phyloP scores from a whole-genome alignment of 2,888 invertebrate species.

The Trachelus tabidus region DNA sequence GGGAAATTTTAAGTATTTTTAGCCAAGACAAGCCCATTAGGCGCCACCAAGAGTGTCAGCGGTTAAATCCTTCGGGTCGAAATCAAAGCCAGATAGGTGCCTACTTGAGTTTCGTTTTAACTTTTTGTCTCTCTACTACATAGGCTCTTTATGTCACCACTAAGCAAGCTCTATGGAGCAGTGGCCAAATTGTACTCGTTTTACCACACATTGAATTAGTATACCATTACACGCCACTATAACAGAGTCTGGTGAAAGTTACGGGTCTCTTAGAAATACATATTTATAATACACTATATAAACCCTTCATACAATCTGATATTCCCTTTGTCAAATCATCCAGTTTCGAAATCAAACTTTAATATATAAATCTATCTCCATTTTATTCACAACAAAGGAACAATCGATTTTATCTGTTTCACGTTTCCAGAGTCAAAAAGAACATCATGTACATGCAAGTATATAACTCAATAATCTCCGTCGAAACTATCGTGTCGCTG shows the following conservation, averaged over 20 bases:
- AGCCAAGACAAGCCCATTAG: conserved; percentile 50
- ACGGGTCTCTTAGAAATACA: background rate
- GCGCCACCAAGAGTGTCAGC: conserved; percentile 42
- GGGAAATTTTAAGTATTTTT: conserved; percentile 54
- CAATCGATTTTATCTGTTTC: background rate
- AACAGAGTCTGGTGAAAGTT: background rate
- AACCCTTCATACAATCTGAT: background rate
- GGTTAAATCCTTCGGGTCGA: conserved; percentile 41
- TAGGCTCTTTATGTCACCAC: background rate
- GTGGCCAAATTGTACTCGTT: background rate
- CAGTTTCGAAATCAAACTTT: background rate
- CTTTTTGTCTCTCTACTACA: background rate
- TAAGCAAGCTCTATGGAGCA: background rate
- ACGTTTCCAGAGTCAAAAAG: background rate
- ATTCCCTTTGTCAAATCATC: background rate
- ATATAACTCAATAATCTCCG: background rate
- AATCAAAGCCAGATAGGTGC: conserved; percentile 39
- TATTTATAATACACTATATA: background rate
- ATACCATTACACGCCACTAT: background rate
- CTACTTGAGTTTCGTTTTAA: conserved; percentile 8
- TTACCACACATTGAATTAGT: background rate
- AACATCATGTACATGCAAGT: background rate
- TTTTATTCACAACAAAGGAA: background rate
- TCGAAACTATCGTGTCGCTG: background rate
- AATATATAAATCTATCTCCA: background rate